phyloP scores from a whole-genome alignment of 2,113 vertebrate species.

The Tupaia tana region DNA sequence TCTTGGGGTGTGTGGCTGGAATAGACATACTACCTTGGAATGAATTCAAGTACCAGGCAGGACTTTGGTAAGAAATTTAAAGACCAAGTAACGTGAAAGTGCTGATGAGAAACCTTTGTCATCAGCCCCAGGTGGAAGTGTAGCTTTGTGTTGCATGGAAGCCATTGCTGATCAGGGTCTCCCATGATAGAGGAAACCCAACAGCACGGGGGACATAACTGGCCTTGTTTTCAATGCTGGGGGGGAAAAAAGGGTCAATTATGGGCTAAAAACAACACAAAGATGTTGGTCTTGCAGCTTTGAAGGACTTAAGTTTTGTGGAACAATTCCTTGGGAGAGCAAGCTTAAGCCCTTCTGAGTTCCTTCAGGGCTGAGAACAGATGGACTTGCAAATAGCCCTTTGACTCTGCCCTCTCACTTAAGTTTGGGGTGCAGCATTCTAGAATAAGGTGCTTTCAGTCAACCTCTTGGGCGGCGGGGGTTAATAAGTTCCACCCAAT shows the following conservation, averaged over 20 bases:
- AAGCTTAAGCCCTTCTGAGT: neutral
- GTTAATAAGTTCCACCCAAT: neutral
- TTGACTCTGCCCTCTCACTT: neutral
- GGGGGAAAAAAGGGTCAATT: neutral
- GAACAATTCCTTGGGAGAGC: neutral
- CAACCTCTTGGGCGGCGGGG: neutral
- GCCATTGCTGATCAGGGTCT: neutral
- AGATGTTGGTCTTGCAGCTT: neutral
- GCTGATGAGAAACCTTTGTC: neutral
- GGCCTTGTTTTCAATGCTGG: neutral
- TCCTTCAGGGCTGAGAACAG: neutral
- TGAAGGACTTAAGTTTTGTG: neutral
- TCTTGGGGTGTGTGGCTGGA: neutral
- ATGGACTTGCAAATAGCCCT: neutral
- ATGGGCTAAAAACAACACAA: neutral
- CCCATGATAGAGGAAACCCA: neutral
- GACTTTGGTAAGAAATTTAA: neutral
- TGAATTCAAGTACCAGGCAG: neutral
- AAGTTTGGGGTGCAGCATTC: neutral
- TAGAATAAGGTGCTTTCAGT: neutral
- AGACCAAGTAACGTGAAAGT: neutral
- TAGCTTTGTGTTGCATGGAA: too few species aligned
- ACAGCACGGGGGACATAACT: rapidly evolving
- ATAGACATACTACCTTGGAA: too few species aligned
- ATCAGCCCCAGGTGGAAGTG: neutral